Percentiles rank a stretch among this genome's conserved stretches.
These are phyloP conservation scores for Thunnus thynnus DNA, from an alignment of 2,113 vertebrate species.

Conservation along the genomic window DNA sequence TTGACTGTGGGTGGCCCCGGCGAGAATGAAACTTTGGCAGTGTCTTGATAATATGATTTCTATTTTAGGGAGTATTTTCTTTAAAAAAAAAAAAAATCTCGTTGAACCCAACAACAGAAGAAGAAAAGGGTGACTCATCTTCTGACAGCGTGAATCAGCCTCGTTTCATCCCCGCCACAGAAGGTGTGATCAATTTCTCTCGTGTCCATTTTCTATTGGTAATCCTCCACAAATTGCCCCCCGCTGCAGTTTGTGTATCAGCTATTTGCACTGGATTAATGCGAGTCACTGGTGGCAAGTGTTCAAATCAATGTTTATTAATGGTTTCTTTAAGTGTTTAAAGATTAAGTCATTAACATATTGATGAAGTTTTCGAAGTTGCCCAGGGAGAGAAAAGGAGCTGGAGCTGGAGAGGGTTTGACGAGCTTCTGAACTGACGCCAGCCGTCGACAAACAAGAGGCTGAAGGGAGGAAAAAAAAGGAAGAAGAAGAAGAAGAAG, in stretches of 20 bases:
- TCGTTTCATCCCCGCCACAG: conserved; percentile 22
- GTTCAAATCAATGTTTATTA: conserved; percentile 93
- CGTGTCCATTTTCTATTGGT: conserved; percentile 32
- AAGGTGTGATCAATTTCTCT: conserved; percentile 55
- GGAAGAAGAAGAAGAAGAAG: not conserved
- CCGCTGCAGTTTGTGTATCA: conserved; percentile 88
- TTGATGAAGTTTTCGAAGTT: conserved; percentile 96
- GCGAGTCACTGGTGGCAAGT: conserved; percentile 87
- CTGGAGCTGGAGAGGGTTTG: conserved; percentile 89
- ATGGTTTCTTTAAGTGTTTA: conserved; percentile 94
- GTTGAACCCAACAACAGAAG: conserved; percentile 27
- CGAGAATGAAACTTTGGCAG: not conserved
- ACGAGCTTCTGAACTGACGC: conserved; percentile 85
- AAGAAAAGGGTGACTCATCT: conserved; percentile 22
- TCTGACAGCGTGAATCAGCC: conserved; percentile 9
- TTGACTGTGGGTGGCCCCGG: conserved; percentile 16
- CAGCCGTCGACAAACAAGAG: conserved; percentile 33
- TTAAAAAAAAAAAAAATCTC: not conserved
- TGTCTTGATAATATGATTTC: conserved; percentile 4
- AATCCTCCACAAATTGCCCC: conserved; percentile 70
- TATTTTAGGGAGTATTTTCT: not conserved
- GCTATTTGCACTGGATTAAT: conserved; percentile 94
- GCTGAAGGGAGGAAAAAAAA: not conserved
- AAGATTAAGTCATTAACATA: conserved; percentile 99
- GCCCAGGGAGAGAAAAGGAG: conserved; percentile 90